Conservation (phyloP, 2,797 vertebrate genomes). For the Gadopsis bispinosus region DNA sequence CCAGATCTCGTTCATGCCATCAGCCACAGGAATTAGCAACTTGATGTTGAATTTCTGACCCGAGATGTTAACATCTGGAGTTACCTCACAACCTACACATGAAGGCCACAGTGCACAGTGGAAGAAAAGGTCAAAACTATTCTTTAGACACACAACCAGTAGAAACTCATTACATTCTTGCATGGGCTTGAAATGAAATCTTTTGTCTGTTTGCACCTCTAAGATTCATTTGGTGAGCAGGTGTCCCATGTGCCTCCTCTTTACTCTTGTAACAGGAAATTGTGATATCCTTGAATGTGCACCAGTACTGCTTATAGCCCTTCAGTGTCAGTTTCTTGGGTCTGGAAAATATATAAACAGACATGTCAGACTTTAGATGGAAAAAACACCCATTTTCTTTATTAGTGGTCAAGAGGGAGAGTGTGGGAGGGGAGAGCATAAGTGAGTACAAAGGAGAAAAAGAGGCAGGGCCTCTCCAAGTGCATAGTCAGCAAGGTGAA, state of each 20-base stretch:
- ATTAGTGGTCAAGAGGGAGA: slow-evolving; percentile 34
- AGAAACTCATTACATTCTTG: slow-evolving; percentile 12
- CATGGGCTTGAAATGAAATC: slow-evolving; percentile 9
- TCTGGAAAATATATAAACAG: slow-evolving; percentile 79
- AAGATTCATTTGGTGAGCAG: slow-evolving; percentile 97
- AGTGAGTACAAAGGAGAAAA: slow-evolving; percentile 18
- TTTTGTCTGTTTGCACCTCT: slow-evolving; percentile 85
- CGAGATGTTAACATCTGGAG: slow-evolving; percentile 99
- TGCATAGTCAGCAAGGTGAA: slow-evolving; percentile 61
- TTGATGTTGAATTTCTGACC: slow-evolving; percentile 99
- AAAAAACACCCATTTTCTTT: slow-evolving; percentile 43
- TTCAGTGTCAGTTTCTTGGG: slow-evolving; percentile 99
- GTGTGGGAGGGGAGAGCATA: slow-evolving; percentile 10
- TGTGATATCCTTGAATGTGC: slow-evolving; percentile 99
- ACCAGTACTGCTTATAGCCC: slow-evolving; percentile 99
- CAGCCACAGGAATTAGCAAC: slow-evolving; percentile 96
- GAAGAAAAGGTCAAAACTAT: slow-evolving; percentile 41
- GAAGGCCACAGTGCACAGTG: slow-evolving; percentile 35
- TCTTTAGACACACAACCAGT: slow-evolving; percentile 27
- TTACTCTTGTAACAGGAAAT: slow-evolving; percentile 99
- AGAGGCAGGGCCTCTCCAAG: slow-evolving; percentile 24
- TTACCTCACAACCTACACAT: slow-evolving; percentile 95
- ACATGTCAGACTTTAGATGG: slow-evolving; percentile 42
- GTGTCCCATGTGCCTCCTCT: slow-evolving; percentile 95
- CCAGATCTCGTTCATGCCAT: slow-evolving; percentile 99